phyloP scores from a whole-genome alignment of 2,888 invertebrate genomes.

The Hydriomena furcata region DNA sequence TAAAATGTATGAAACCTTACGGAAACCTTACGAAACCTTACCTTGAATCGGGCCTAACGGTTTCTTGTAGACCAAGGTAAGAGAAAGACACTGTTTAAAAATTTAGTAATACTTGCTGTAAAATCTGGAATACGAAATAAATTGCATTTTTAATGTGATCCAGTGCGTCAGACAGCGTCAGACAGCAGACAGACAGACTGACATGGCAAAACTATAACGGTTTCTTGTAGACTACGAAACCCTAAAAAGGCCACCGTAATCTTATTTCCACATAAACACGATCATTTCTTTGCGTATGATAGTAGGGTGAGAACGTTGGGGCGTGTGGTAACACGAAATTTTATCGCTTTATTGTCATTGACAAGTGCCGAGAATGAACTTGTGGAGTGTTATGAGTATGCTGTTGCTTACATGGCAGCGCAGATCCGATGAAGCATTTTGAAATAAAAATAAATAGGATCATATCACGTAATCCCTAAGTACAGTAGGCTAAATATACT shows the following conservation, averaged over 20 bases:
- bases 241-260: constrained; percentile 10
- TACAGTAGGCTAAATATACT: too few relatives aligned
- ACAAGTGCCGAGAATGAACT: constrained; percentile 15
- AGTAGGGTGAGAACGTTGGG: constrained; percentile 13
- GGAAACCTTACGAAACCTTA: too few relatives aligned
- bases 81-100: constrained; percentile 6
- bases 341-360: constrained; percentile 26
- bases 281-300: constrained; percentile 19
- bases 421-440: constrained; percentile 9
- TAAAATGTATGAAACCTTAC: too few relatives aligned
- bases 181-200: too few relatives aligned
- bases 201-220: too few relatives aligned
- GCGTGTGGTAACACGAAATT: constrained; percentile 19
- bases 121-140: constrained; percentile 1
- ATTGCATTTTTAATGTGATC: constrained; percentile 8
- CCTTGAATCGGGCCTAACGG: too few relatives aligned
- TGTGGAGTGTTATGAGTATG: constrained; percentile 22
- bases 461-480: too few relatives aligned
- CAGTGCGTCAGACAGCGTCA: too few relatives aligned
- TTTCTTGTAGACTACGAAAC: constrained; percentile 4
- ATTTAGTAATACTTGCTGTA: constrained; percentile 7
- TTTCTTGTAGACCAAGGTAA: constrained; percentile 12
- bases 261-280: constrained; percentile 18
- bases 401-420: not conserved
- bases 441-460: too few relatives aligned